Base-by-base conservation (phyloP, 2,797 vertebrate species). In the Sebastes diaconus region DNA sequence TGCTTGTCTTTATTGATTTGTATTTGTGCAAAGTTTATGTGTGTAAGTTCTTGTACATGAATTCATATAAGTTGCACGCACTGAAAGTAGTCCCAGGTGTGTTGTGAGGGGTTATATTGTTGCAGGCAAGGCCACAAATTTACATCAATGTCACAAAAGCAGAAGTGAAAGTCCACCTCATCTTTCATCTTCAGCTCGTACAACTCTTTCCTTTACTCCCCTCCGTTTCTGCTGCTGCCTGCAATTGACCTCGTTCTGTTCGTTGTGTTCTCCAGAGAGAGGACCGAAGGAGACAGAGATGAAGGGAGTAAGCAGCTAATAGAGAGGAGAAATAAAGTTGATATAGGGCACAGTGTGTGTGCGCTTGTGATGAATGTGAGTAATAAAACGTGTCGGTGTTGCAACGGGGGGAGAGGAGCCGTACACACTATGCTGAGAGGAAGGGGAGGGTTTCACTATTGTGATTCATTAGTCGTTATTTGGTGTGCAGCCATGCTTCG, bases 281-380 rank as follows among this genome's bases (percentile, higher is more conserved):
- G 59, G 71, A 89, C 81, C 59, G 77, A 90, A 90, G 66, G 83
- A 93, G 89, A 87, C 87, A 81, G 66, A 84, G 88, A 91, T 77
- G 81, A 90, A 90, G 89, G 89, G 74, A 91, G 73, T 77, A 64
- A 80, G 83, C 72, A 68, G 87, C 85, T 89, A 91, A 93, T 84
- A 88, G 84, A 88, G 87, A 88, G 73, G 76, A 91, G 87, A 88
- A 73, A 93, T 92, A 87, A 91, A 90, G 87, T 91, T 92, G 91
- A 92, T 89, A 72, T 81, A 90, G 73, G 88, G 76, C 64, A 54
- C 25, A 18, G 39, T 20, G 75, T 25, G 71, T 7, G 63, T 25
- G 63, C 57, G 60, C 27, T 67, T 66, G 68, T 90, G 88, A 92
- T 92, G 36, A 90, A 92, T 93, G 92, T 77, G 80, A 82, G 90